Base-by-base conservation (phyloP, 2,888 invertebrate species). In the Nycteola revayana region DNA sequence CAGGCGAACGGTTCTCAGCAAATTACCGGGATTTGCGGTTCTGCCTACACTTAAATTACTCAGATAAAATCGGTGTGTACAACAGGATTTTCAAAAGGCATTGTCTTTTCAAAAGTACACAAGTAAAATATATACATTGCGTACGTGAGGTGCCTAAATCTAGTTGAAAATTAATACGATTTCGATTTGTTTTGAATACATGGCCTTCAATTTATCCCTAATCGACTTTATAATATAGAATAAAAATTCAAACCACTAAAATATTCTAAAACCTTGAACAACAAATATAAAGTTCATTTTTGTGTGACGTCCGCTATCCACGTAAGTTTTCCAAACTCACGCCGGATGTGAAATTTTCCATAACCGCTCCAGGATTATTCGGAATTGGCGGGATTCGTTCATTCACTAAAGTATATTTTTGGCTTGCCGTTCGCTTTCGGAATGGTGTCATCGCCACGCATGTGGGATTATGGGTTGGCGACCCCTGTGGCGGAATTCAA, bases 341-440 rank as follows among this genome's bases (percentile, higher is more conserved):
- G 38, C 50, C 76, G 74, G 81, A 83, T 78, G 71, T 73, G 58
- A 83, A 87, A 86, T 72, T 85, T 87, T 87, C 87, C 86, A 80
- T 67, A 56, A 65, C 41, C 58, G 59, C 57, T 61, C 56, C 62
- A 71, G 63, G 68, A 67, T 70, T 63, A 67, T 67, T 65, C 49
- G 53, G 58, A 61, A 59, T 44, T 62, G 58, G 60, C 60, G 66
- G 63, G 67, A 58, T 57, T 51, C 43, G 56, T 69, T 69, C 70
- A 73, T 75, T 72, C 69, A 75, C 50, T 56, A 68, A 63, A 18
- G 18, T 67, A 60, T 85, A 85, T 86, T 83, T 85, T 81, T 70
- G 74, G 78, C 65, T 51, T 51, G 49, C 45, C 57, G 62, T 64
- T 60, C 65, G 56, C 40, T 50, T 48, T 56, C 41, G 62, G 66